A percentile compares a stretch with the other conserved stretches of the same genome.
phyloP scores from a whole-genome alignment of 1,140 invertebrate genomes.

The Hyphantria cunea region DNA sequence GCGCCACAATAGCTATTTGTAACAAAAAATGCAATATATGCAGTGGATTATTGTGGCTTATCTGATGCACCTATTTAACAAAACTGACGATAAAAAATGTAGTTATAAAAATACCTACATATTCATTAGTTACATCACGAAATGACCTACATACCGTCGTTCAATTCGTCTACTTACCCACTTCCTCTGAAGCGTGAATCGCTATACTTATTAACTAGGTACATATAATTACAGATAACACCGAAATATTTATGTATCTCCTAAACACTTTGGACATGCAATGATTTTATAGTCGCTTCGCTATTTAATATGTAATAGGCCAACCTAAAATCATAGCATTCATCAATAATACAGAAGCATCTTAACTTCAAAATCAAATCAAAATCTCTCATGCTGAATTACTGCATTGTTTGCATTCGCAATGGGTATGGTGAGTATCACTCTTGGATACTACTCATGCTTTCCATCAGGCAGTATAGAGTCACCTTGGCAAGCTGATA shows the following conservation, averaged over 20 bases:
- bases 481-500: no score
- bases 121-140: slow-evolving; percentile 53
- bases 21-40: slow-evolving; percentile 20
- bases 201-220: slow-evolving; percentile 29
- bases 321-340: no score
- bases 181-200: slow-evolving; percentile 43
- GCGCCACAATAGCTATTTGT: slow-evolving; percentile 26
- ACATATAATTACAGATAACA: slow-evolving; percentile 30
- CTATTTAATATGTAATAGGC: no score
- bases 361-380: no score
- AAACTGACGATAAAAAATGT: slow-evolving; percentile 42
- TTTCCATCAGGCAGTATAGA: no score
- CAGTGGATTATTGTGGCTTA: slow-evolving; percentile 28
- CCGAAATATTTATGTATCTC: slow-evolving; percentile 20
- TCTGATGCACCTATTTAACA: slow-evolving; percentile 29
- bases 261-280: slow-evolving; percentile 15
- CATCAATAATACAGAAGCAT: no score
- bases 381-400: no score
- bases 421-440: no score
- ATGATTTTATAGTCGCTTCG: slow-evolving; percentile 3
- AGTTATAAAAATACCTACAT: slow-evolving; percentile 51
- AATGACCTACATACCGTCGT: slow-evolving; percentile 44
- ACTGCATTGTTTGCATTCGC: no score
- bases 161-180: slow-evolving; percentile 30
- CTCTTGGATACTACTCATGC: no score